phyloP scores from a whole-genome alignment of 2,888 invertebrate genomes.

The Ceramica pisi region DNA sequence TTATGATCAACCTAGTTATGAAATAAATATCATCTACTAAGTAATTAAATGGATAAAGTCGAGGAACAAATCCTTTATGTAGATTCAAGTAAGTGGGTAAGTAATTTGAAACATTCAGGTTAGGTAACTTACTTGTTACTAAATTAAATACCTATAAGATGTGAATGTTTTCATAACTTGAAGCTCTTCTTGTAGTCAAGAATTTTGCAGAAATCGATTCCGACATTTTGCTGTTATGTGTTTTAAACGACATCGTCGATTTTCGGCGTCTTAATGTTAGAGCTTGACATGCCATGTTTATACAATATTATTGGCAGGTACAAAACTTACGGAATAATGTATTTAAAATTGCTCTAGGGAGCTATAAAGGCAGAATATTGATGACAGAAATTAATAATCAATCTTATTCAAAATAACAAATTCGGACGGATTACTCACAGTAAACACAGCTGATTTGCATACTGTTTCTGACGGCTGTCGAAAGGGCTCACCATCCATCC shows the following conservation, averaged over 20 bases:
- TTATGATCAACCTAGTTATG: too few species aligned
- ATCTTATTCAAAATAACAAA: constrained; percentile 57
- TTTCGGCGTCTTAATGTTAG: constrained; percentile 28
- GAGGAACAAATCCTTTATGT: too few species aligned
- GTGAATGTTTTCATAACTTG: constrained; percentile 5
- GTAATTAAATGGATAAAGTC: too few species aligned
- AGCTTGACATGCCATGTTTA: constrained; percentile 8
- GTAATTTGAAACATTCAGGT: not conserved
- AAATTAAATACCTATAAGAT: not conserved
- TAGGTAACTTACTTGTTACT: not conserved
- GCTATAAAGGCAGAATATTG: constrained; percentile 16
- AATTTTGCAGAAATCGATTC: constrained; percentile 36
- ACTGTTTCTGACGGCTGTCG: constrained; percentile 50
- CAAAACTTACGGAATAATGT: constrained; percentile 45
- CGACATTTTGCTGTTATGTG: constrained; percentile 48
- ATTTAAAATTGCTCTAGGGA: constrained; percentile 42
- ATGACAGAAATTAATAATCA: constrained; percentile 48
- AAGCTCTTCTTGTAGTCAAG: not conserved
- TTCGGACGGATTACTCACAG: constrained; percentile 42
- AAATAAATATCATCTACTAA: too few species aligned
- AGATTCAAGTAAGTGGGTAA: not conserved
- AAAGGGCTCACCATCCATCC: constrained; percentile 37
- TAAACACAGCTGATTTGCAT: constrained; percentile 53
- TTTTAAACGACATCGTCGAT: constrained; percentile 60
- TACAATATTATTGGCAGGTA: constrained; percentile 34